These are phyloP conservation scores for Aepyceros melampus DNA, from an alignment of 2,113 vertebrate genomes.

Conservation along the genomic window DNA sequence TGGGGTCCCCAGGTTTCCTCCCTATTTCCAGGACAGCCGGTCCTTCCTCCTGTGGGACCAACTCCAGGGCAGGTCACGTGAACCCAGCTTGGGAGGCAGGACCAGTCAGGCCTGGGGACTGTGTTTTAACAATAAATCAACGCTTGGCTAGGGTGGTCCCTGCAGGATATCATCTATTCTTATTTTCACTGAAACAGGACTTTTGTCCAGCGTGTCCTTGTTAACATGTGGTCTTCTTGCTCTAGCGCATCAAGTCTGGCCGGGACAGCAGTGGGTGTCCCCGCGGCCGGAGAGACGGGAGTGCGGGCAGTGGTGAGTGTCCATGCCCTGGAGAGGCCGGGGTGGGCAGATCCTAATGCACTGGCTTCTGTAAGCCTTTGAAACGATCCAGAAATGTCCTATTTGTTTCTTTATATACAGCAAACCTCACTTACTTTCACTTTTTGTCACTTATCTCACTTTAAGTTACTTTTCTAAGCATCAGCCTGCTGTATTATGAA, in stretches of 20 bases:
- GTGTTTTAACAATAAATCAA: not conserved
- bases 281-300: conserved; percentile 87
- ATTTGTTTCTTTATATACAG: not conserved
- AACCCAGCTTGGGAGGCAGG: not conserved
- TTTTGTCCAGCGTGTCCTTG: not conserved
- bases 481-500: not conserved
- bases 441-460: not conserved
- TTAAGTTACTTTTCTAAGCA: not conserved
- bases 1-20: not conserved
- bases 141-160: not conserved
- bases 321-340: not conserved
- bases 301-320: conserved; percentile 88
- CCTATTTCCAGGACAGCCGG: not conserved
- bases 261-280: conserved; percentile 89
- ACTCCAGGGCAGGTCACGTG: not conserved
- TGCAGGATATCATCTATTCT: not conserved
- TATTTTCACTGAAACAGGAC: not conserved
- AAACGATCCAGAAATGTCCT: not conserved
- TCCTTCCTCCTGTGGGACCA: not conserved
- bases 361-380: not conserved
- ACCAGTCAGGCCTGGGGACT: not conserved
- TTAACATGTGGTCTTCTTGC: conserved; percentile 6
- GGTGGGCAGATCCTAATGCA: not conserved
- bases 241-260: conserved; percentile 91
- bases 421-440: not conserved